Percentiles rank a stretch among this genome's conserved stretches.
These are phyloP conservation scores for Chrysodeixis includens DNA, from an alignment of 2,888 invertebrate species.

Conservation along the genomic window DNA sequence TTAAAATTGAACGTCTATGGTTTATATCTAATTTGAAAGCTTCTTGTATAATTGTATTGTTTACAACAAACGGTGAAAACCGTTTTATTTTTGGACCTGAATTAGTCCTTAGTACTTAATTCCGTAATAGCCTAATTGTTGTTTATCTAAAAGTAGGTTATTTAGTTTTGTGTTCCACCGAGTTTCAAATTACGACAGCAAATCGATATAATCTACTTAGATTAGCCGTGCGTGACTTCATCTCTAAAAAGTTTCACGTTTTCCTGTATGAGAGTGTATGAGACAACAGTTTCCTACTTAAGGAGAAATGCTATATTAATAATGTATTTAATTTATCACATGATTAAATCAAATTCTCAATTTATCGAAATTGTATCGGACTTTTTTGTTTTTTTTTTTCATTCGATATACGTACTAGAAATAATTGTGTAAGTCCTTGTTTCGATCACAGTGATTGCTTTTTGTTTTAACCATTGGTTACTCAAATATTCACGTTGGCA, in stretches of 20 bases:
- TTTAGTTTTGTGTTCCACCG: not conserved
- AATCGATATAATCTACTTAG: constrained; percentile 1
- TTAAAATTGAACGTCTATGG: no score
- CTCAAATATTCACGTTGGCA: not conserved
- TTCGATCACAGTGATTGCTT: no score
- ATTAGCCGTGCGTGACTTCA: not conserved
- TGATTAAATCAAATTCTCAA: not conserved
- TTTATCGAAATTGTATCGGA: not conserved
- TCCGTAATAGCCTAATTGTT: not conserved
- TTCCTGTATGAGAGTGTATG: constrained; percentile 2
- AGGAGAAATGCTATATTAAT: not conserved
- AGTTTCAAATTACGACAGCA: not conserved
- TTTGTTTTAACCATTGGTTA: no score
- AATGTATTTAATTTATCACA: not conserved
- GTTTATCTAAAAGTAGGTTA: not conserved
- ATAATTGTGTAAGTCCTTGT: no score
- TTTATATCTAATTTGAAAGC: no score
- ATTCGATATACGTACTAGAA: no score
- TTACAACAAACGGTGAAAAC: no score
- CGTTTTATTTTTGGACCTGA: not conserved
- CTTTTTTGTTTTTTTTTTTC: not conserved
- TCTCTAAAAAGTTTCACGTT: constrained; percentile 4
- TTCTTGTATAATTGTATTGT: no score
- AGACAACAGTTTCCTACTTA: not conserved
- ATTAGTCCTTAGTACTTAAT: not conserved